Evolutionary conservation across 2,113 vertebrate genomes (phyloP).

Genomic region (Pachypanchax playfairii): DNA sequence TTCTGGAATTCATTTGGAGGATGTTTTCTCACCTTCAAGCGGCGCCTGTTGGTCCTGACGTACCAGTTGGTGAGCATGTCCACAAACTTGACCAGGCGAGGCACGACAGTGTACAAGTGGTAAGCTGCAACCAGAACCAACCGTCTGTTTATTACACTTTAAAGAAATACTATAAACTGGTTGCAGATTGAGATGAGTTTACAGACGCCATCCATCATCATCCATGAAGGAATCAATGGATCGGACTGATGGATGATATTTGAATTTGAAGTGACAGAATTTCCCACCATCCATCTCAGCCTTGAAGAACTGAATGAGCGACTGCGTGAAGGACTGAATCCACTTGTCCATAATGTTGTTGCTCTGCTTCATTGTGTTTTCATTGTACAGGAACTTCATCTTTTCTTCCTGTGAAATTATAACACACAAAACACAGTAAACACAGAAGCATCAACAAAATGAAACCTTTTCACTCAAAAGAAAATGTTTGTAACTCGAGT

Average conservation of each 20-base stretch:
- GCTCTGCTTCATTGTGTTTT: constrained; percentile 84
- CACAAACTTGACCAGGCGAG: constrained; percentile 95
- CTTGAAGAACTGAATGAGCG: constrained; percentile 93
- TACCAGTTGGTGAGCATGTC: constrained; percentile 99
- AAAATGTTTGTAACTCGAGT: no score
- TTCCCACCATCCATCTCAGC: constrained; percentile 91
- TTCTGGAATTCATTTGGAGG: neutral
- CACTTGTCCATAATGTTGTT: constrained; percentile 96
- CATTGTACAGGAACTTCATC: constrained; percentile 88
- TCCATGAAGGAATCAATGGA: no score
- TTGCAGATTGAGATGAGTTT: neutral
- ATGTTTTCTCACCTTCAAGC: constrained; percentile 87
- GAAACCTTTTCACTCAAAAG: no score
- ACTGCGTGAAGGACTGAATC: constrained; percentile 96
- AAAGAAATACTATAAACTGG: neutral
- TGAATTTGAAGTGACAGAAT: neutral
- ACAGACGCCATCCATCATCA: no score
- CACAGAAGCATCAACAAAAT: no score
- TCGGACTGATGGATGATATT: neutral
- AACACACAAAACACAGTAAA: neutral
- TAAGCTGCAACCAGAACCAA: constrained; percentile 81
- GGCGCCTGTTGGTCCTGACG: constrained; percentile 93
- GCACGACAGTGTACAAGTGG: constrained; percentile 94
- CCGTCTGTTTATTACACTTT: neutral
- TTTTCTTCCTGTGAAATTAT: constrained; percentile 83